Base-by-base conservation (phyloP, 2,888 invertebrate species). In the Cryptocheilus praepositus region DNA sequence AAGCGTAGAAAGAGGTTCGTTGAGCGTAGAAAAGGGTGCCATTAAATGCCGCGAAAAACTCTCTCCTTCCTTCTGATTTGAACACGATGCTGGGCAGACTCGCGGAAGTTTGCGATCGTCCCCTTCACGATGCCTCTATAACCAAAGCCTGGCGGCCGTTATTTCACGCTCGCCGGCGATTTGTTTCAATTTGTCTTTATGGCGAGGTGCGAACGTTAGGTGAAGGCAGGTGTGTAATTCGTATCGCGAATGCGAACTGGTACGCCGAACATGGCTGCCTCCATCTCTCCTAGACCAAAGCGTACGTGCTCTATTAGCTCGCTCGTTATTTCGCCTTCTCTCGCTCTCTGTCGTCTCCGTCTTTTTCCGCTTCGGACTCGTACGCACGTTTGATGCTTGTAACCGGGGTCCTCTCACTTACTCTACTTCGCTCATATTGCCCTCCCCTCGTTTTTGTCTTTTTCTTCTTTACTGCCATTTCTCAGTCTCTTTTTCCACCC, bases 291-390 rank as follows among this genome's bases (percentile, higher is more conserved):
- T 66, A 54, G 56, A 58, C 70, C 53, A 71, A 71, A 74, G 71
- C 69, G 64, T 69, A 71, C 72, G 72, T 67, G 64, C 69, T 28
- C 74, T 73, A 76, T 76, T 74, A 74, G 72, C 70, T 54, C 69
- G 67, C 67, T 67, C 67, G 71, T 71, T 69, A 73, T 64, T n/a
- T 72, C 70, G 25, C 25, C 25, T 25, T 5, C 25, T 25, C 25
- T 25, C 5, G 25, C 25, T 25, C 25, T 5, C 69, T 11, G 15
- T 18, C 36, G 22, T 15, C 21, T 49, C 22, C n/a, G 13, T 21
- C 16, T 36, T 13, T 2, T 21, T 19, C 57, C 18, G 18, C 43
- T 36, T 13, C 28, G 45, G 45, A 15, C 49, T 49, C 49, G 49
- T 5, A 49, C 49, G 49, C 49, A 18, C 25, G 5, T 25, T 25